Evolutionary conservation across 1,140 invertebrate species (phyloP).

Genomic region (Venustaconcha ellipsiformis): DNA sequence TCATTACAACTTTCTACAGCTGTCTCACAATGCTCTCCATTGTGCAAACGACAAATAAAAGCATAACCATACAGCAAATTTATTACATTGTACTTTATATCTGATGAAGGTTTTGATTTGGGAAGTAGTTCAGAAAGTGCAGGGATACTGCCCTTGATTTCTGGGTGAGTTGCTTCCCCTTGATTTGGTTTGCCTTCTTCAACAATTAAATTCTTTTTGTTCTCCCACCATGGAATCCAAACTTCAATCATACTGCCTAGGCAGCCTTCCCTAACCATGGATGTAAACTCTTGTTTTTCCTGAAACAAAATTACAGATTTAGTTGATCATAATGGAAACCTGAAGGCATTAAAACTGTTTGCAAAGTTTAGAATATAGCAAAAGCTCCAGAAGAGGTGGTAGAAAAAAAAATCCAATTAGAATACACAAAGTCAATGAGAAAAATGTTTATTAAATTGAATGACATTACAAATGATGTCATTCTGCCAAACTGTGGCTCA

Average conservation of each 20-base stretch:
- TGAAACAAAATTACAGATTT: not conserved
- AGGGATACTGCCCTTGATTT: constrained; percentile 10
- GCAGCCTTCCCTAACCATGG: constrained; percentile 54
- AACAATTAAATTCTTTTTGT: constrained; percentile 4
- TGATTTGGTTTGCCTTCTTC: constrained; percentile 3
- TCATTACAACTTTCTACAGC: constrained; percentile 28
- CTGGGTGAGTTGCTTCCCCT: not conserved
- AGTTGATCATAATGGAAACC: no score
- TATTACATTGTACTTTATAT: constrained; percentile 36
- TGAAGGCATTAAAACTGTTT: no score
- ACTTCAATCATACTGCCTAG: constrained; percentile 59
- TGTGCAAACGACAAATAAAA: constrained; percentile 30
- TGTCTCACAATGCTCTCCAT: constrained; percentile 30
- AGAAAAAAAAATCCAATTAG: no score
- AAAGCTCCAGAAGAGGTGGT: no score
- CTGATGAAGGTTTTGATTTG: constrained; percentile 27
- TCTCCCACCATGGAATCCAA: constrained; percentile 65
- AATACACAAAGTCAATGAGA: no score
- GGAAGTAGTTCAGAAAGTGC: constrained; percentile 7
- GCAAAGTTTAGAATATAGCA: no score
- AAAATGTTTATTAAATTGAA: no score
- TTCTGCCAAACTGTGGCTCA: no score
- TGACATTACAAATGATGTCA: no score
- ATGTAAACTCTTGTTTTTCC: constrained; percentile 60
- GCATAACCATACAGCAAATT: constrained; percentile 33